Base-by-base conservation (phyloP, 2,888 invertebrate species). In the Hipparchia sbordonii region DNA sequence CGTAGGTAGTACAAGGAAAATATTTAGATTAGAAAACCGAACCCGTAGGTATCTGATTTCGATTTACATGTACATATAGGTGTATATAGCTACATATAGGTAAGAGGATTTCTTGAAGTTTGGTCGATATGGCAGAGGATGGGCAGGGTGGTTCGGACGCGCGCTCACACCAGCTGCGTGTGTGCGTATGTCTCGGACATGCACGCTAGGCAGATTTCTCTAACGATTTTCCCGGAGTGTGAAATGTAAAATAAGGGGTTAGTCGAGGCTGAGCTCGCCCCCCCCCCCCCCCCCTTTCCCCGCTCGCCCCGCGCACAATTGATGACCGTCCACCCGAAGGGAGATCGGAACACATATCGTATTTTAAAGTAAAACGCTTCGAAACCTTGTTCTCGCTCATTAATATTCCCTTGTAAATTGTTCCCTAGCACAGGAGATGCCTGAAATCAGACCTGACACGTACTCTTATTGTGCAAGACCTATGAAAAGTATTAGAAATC, bases 211-310 rank as follows among this genome's bases (percentile, higher is more conserved):
- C 93, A 93, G 93, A 93, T 93, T 93, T 93, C 93, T 91, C 92
- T 93, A 93, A 93, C 93, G 93, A 93, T 93, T 93, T 93, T 93
- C 93, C 92, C 92, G 89, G 92, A 93, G 93, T 93, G 93, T 93
- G 93, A 93, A 93, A 93, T 93, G 93, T 93, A 93, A 93, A 93
- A 93, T 93, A 92, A 93, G 92, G 93, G 93, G 93, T 94, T 92
- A 93, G 90, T 88, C 88, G 89, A 88, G 89, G 87, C 90, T 85
- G 84, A 85, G 85, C 86, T 87, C 85, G 80, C 81, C 63, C 52
- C 39, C 45, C 82, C 69, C 7, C 84, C 78, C n/a, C 23, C 23
- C 23, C 23, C 23, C 23, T 23, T 23, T 79, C 81, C 83, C 79
- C 82, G 81, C 83, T 78, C 80, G 82, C 82, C 84, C 84, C 86